A percentile compares a stretch with the other conserved stretches of the same genome.
These are phyloP conservation scores for Timema podura DNA, from an alignment of 2,888 invertebrate genomes.

Conservation along the genomic window DNA sequence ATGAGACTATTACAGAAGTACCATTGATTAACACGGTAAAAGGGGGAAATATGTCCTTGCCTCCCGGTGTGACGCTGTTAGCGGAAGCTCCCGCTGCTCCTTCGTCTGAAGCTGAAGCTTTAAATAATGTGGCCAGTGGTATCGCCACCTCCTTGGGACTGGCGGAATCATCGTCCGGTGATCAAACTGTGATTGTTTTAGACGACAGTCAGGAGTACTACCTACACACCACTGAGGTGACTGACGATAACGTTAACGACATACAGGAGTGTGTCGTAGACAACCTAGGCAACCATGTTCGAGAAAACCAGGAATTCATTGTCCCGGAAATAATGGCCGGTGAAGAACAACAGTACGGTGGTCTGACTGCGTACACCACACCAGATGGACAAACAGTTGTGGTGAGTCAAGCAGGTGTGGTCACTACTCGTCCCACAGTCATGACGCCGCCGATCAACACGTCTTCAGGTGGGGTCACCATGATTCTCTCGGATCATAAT, in stretches of 20 bases:
- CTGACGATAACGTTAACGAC: constrained; percentile 30
- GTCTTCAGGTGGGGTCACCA: constrained; percentile 51
- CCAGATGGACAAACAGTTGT: neutral
- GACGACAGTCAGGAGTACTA: constrained; percentile 57
- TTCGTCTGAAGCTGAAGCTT: constrained; percentile 53
- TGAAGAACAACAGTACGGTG: constrained; percentile 22
- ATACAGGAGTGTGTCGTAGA: constrained; percentile 29
- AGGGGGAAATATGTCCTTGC: constrained; percentile 19
- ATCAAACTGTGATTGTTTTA: constrained; percentile 45
- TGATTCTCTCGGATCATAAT: constrained; percentile 59
- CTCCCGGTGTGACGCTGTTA: constrained; percentile 34
- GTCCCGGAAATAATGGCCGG: constrained; percentile 37
- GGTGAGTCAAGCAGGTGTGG: constrained; percentile 7
- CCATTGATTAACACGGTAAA: constrained; percentile 32
- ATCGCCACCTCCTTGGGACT: constrained; percentile 49
- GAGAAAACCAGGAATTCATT: constrained; percentile 37
- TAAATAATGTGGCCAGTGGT: constrained; percentile 54
- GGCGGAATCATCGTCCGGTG: neutral
- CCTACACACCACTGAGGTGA: constrained; percentile 42
- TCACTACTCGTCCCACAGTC: constrained; percentile 22
- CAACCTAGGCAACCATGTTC: constrained; percentile 34
- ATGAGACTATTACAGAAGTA: constrained; percentile 29
- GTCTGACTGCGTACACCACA: constrained; percentile 29
- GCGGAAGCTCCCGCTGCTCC: constrained; percentile 41
- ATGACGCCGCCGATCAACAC: constrained; percentile 23